Evolutionary conservation across 2,113 vertebrate genomes (phyloP).

Genomic region (Phalacrocorax aristotelis): DNA sequence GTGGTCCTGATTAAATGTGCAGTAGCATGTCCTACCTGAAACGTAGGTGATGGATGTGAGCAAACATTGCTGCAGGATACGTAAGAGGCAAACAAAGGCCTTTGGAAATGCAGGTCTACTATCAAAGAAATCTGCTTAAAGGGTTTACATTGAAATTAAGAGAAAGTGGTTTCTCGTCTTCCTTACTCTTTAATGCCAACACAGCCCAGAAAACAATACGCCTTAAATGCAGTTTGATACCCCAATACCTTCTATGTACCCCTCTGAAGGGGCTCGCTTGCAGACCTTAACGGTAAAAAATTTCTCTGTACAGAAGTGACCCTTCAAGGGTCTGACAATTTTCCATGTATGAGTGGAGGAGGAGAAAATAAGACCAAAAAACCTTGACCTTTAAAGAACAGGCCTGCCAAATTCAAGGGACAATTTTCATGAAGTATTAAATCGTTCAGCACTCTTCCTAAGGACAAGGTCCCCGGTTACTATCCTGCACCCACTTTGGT

Average conservation of each 20-base stretch:
- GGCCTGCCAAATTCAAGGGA: neutral
- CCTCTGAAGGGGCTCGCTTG: neutral
- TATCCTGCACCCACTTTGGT: neutral
- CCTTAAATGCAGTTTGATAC: neutral
- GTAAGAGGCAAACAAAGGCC: neutral
- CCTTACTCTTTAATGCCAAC: neutral
- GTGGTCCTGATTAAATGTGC: neutral
- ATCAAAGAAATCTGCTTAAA: neutral
- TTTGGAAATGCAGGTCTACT: neutral
- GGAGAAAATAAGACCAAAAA: neutral
- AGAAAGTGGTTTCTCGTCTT: neutral
- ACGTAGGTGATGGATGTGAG: neutral
- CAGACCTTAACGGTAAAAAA: neutral
- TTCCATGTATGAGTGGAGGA: neutral
- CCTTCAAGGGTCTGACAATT: neutral
- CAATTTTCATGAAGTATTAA: neutral
- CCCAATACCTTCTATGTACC: neutral
- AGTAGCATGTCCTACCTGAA: neutral
- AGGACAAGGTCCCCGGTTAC: accelerated
- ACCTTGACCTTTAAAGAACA: neutral
- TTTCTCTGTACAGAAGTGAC: neutral
- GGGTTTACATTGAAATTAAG: neutral
- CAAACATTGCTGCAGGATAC: neutral
- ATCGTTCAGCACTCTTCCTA: neutral
- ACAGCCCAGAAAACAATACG: neutral